phyloP scores from a whole-genome alignment of 2,797 vertebrate species.

The Clarias platycephalus region DNA sequence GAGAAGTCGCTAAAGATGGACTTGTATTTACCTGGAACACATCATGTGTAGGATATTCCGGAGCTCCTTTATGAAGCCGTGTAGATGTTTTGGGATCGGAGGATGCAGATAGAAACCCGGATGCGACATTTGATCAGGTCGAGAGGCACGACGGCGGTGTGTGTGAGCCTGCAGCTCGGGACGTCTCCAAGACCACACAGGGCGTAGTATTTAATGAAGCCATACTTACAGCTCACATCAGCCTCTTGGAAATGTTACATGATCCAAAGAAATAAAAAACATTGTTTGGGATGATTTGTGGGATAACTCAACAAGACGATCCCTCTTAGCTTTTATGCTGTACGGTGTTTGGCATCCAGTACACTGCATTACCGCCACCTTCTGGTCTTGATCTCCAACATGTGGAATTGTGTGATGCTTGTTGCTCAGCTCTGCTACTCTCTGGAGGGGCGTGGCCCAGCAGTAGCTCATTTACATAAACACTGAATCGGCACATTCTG shows the following conservation, averaged over 20 bases:
- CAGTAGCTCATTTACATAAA: too few relatives aligned
- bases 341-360: too few relatives aligned
- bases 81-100: not conserved
- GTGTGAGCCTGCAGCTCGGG: conserved; percentile 67
- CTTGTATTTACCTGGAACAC: conserved; percentile 80
- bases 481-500: too few relatives aligned
- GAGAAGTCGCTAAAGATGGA: conserved; percentile 87
- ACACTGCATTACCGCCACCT: too few relatives aligned
- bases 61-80: conserved; percentile 3
- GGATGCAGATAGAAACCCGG: conserved; percentile 59
- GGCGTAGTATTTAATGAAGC: conserved; percentile 63
- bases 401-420: too few relatives aligned
- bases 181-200: conserved; percentile 67
- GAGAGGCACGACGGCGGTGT: conserved; percentile 66
- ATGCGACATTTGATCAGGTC: conserved; percentile 68
- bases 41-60: not conserved
- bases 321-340: too few relatives aligned
- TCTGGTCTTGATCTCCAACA: too few relatives aligned
- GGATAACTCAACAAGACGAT: too few relatives aligned
- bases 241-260: conserved; percentile 47
- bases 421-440: too few relatives aligned
- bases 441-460: too few relatives aligned
- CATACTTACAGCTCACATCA: conserved; percentile 63
- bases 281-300: too few relatives aligned
- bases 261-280: not conserved